Conservation (phyloP, 2,888 invertebrate genomes). For the Drosophila sordidapex region DNA sequence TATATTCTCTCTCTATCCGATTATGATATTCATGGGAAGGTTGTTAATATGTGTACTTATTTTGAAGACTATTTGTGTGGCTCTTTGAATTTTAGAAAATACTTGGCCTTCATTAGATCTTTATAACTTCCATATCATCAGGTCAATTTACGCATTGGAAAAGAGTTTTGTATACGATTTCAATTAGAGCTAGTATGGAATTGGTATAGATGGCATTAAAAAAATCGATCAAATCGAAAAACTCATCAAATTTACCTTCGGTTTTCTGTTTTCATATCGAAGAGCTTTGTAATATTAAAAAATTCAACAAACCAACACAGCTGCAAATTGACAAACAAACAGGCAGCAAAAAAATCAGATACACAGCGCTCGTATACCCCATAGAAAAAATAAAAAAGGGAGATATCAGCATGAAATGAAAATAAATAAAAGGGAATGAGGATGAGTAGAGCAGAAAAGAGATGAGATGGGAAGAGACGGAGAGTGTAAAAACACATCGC, state of each 20-base stretch:
- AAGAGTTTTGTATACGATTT: not conserved
- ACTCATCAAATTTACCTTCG: conserved; percentile 22
- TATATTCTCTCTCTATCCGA: not conserved
- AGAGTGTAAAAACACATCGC: conserved; percentile 54
- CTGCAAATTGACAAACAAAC: conserved; percentile 21
- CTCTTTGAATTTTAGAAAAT: not conserved
- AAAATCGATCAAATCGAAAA: conserved; percentile 15
- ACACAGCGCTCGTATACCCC: conserved; percentile 26
- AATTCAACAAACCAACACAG: conserved; percentile 58
- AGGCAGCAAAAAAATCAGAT: conserved; percentile 50
- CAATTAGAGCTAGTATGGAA: not conserved
- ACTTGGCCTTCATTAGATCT: not conserved
- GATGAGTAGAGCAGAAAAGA: not conserved
- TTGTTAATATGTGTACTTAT: not conserved
- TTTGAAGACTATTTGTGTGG: not conserved
- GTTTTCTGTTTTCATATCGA: conserved; percentile 22
- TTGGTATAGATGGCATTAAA: not conserved
- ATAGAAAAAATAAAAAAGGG: conserved; percentile 14
- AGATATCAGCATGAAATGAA: conserved; percentile 3
- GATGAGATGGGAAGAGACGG: not conserved
- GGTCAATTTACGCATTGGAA: not conserved
- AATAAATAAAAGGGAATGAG: conserved; percentile 16
- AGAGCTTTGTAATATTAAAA: conserved; percentile 54
- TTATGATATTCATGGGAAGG: not conserved
- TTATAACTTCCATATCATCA: not conserved